These are phyloP conservation scores for Netelia melanura DNA, from an alignment of 2,888 invertebrate genomes.

Conservation along the genomic window DNA sequence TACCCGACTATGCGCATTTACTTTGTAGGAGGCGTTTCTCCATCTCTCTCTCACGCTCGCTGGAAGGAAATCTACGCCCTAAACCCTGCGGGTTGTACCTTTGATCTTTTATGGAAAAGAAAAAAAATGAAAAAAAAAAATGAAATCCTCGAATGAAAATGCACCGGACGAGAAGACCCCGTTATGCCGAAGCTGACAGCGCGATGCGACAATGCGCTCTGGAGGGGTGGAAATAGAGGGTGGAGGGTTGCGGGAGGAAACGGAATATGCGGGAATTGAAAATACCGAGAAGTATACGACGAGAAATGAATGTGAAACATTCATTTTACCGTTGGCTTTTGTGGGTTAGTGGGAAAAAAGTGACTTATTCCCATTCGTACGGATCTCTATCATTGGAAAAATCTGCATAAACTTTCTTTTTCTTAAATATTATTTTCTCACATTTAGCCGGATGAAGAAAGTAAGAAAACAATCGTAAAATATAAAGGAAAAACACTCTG, in stretches of 20 bases:
- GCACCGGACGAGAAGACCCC: conserved; percentile 32
- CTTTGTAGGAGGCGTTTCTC: conserved; percentile 5
- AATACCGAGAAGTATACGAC: neutral
- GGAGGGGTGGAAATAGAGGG: neutral
- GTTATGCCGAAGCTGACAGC: conserved; percentile 15
- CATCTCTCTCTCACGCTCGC: neutral
- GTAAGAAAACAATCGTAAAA: neutral
- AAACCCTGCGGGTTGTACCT: conserved; percentile 56
- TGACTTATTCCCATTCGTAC: neutral
- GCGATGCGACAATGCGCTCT: neutral
- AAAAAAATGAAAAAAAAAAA: conserved; percentile 21
- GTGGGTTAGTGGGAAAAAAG: neutral
- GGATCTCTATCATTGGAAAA: neutral
- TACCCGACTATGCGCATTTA: conserved; percentile 52
- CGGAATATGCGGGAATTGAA: neutral
- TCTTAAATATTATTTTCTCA: neutral
- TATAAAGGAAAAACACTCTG: too few species aligned
- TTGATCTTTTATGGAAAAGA: conserved; percentile 52
- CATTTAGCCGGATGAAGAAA: neutral
- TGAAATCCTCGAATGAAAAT: conserved; percentile 44
- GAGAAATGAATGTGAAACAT: neutral
- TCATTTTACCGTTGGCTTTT: neutral
- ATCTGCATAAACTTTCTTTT: neutral
- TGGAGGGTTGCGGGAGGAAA: neutral
- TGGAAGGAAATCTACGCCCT: conserved; percentile 13